Evolutionary conservation across 2,888 invertebrate species (phyloP), one percentile per base, ranked within the genome.

Genomic region (Coremacera marginata): DNA sequence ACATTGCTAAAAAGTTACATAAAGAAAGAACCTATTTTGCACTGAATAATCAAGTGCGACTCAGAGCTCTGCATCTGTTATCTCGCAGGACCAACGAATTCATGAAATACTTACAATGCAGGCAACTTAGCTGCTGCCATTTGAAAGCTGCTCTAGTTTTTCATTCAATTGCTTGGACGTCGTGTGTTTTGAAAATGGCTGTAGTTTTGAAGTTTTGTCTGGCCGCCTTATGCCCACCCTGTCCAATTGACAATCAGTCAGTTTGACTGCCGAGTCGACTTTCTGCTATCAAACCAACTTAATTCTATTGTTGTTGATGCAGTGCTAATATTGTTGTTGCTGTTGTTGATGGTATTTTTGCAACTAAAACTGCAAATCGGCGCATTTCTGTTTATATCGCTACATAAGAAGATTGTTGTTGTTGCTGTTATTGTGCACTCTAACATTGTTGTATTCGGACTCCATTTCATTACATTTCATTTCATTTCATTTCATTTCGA

Each of bases 381-480:
- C 60, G 11, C 60, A 22, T 25, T 27, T 27, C 16, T 27, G 25
- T 27, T 60, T 27, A 60, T 60, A 27, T 25, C 1, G 25, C 16
- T 14, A 27, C 60, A 60, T 27, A 27, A 22, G 60, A 25, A 25
- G 19, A 34, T 65, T 49, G 11, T 31, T 19, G 37, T 67, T 9
- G 34, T 44, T 67, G 7, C 14, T n/a, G 67, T n/a, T 44, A 19
- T 37, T 27, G 25, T 44, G 19, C 25, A 22, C 16, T 51, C 51
- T 16, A 27, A 51, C 51, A 19, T 25, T 34, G 22, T 51, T 51
- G 51, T 51, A 51, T 25, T 68, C 14, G 14, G 68, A 16, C 51
- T 68, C 49, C 44, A 67, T 67, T 67, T 67, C 67, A 37, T 16
- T 63, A 25, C 27, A n/a, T 11, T 67, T 37, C 65, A 67, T 31